Evolutionary conservation across 2,888 invertebrate species (phyloP), one percentile per base, ranked within the genome.

Genomic region (Bombylius discolor): DNA sequence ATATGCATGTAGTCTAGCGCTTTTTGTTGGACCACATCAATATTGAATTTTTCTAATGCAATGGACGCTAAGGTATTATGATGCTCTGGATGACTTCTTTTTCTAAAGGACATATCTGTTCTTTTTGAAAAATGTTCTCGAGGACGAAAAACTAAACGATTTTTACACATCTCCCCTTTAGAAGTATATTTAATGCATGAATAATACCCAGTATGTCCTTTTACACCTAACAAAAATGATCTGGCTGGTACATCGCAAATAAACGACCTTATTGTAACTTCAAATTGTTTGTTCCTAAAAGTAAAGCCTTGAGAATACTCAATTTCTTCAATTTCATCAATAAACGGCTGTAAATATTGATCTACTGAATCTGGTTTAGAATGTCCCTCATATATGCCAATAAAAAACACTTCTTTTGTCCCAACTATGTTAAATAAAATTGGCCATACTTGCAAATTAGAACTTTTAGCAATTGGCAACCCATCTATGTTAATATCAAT

Each of bases 1-100:
- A 59, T 44, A 51, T 52, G 31, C 56, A 45, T 56, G 51, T 58
- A 9, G 42, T 56, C 31, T 57, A 49, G 51, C 55, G 14, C 42
- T 36, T 48, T 36, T 12, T 34, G 11, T 11, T 45, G 13, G 2
- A 53, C 48, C 31, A 47, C 42, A n/a, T 48, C 46, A 36, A 53
- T 46, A 3, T 44, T 42, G 5, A 14, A 48, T 32, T 13, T 31
- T 42, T 48, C 53, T 12, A 33, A 32, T 34, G 32, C 44, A 48
- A 4, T 34, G 6, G 9, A 31, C 14, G 23, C 23, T 23, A 23
- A 3, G 3, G 23, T 3, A 23, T 23, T 1, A 3, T 23, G 23
- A 23, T 23, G 23, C 23, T 23, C 23, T 23, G 23, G 23, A 23
- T 23, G 23, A 23, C 23, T 23, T 23, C 49, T n/a, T 32, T 31